A percentile compares a stretch with the other conserved stretches of the same genome.
Conservation (phyloP, 2,113 vertebrate genomes). For the Eidolon helvum region DNA sequence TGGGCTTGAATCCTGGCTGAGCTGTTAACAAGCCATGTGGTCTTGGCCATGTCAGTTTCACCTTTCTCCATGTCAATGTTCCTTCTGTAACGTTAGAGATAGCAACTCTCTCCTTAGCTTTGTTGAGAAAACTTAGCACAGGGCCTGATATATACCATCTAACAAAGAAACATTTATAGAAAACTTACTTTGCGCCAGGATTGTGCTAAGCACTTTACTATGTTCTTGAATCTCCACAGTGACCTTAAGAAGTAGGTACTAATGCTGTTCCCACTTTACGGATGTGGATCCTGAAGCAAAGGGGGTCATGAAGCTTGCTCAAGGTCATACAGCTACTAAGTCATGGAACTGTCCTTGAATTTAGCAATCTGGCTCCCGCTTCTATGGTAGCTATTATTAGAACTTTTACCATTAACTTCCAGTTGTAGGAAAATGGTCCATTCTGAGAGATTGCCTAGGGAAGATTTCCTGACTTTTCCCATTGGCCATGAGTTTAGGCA, state of each 20-base stretch:
- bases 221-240: not conserved
- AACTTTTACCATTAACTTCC: not conserved
- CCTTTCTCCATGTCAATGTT: not conserved
- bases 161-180: not conserved
- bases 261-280: not conserved
- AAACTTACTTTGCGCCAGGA: not conserved
- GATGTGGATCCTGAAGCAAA: not conserved
- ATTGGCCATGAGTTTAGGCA: not conserved
- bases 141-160: not conserved
- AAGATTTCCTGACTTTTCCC: slow-evolving; percentile 6
- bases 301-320: not conserved
- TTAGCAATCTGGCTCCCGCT: not conserved
- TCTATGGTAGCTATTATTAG: not conserved
- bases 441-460: not conserved
- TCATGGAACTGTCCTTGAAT: not conserved
- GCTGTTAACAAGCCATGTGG: not conserved
- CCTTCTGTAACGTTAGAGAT: not conserved
- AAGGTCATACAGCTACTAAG: not conserved
- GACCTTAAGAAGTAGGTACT: not conserved
- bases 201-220: not conserved
- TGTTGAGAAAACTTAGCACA: not conserved
- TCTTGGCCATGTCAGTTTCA: not conserved
- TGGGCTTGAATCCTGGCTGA: not conserved
- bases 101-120: not conserved
- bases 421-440: not conserved